These are phyloP conservation scores for Drosophila littoralis DNA, from an alignment of 1,140 invertebrate species.

Conservation along the genomic window DNA sequence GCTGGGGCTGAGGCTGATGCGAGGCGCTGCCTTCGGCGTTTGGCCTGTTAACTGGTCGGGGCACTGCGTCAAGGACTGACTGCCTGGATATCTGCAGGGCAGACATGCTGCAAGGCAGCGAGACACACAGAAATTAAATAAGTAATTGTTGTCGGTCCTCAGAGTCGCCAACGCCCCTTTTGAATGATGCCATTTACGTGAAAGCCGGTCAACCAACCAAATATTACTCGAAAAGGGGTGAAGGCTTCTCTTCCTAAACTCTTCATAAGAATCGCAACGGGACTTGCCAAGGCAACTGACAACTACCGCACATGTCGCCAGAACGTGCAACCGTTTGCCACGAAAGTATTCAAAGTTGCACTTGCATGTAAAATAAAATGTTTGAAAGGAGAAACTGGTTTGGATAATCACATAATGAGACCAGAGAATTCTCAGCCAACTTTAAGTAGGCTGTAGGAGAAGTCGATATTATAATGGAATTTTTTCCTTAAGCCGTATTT, in stretches of 20 bases:
- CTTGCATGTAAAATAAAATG: neutral
- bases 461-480: too few species aligned
- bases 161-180: constrained; percentile 3
- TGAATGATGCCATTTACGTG: neutral
- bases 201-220: neutral
- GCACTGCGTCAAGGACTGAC: constrained; percentile 15
- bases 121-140: constrained; percentile 42
- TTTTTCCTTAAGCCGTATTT: too few species aligned
- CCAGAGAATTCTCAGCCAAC: too few species aligned
- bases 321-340: neutral
- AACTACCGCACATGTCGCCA: constrained; percentile 7
- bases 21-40: neutral
- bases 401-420: too few species aligned
- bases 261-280: neutral
- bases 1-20: neutral
- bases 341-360: neutral
- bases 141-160: constrained; percentile 47
- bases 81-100: constrained; percentile 3
- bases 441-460: too few species aligned
- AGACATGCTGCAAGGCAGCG: constrained; percentile 3
- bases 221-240: neutral
- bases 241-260: constrained; percentile 1
- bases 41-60: neutral
- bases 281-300: constrained; percentile 4
- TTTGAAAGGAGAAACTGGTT: too few species aligned